Evolutionary conservation across 2,797 vertebrate genomes (phyloP), one percentile per base, ranked within the genome.

Genomic region (Melanotaenia parkinsoni): DNA sequence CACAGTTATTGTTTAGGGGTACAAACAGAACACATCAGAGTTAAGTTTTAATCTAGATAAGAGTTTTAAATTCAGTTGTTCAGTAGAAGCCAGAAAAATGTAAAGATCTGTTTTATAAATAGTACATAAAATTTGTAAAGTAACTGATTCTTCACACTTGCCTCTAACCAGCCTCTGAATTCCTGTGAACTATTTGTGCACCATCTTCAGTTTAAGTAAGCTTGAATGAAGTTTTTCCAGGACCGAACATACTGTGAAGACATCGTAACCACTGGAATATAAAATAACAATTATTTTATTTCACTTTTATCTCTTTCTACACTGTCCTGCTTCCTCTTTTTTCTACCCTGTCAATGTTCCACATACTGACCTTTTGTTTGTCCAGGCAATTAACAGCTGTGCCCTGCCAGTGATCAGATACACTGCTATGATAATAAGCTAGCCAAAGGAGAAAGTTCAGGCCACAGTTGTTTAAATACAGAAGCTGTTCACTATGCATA

Each of bases 231-330:
- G 22, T 22, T 50, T 50, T 50, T 54, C 26, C 22, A 22, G n/a
- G 33, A 22, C 11, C 8, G 5, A 22, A 12, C 4, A n/a, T 11
- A 2, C 40, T 37, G 54, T 22, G 37, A 40, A 67, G 3, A 6
- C 40, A 45, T 45, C 20, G 4, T 64, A 18, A 26, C 2, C 38
- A 40, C 64, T 18, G 3, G 12, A 64, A 51, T 40, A 63, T 73
- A 47, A 81, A 76, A 30, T 30, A 0, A 67, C 54, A 9, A 11
- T 16, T 43, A 76, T 18, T 66, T 53, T 30, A 20, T 57, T 57
- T 60, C 4, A 35, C 37, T 13, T 0, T 56, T 1, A 7, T 30
- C 30, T 58, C 13, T 14, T n/a, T 40, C 54, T 14, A 47, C 14
- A n/a, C 58, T 13, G 30, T 16, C 22, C 22, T 37, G 1, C 5